These are phyloP conservation scores for Campoletis sonorensis DNA, from an alignment of 1,140 invertebrate genomes.

Conservation along the genomic window DNA sequence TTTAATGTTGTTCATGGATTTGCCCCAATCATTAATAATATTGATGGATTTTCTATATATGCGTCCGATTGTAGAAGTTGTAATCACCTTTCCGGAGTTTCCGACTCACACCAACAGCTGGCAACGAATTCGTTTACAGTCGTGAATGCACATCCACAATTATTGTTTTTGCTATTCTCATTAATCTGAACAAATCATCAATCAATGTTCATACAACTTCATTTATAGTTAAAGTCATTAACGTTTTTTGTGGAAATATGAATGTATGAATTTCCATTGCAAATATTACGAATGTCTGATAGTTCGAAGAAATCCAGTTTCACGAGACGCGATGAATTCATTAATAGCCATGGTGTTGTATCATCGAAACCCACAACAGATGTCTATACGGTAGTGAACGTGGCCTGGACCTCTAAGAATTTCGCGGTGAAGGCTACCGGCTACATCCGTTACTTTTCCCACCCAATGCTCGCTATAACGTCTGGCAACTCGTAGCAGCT, in stretches of 20 bases:
- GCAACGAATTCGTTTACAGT: too few relatives aligned
- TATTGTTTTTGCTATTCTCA: too few relatives aligned
- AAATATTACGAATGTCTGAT: background rate
- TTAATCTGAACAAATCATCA: too few relatives aligned
- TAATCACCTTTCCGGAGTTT: too few relatives aligned
- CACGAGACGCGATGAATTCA: background rate
- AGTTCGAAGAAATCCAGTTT: background rate
- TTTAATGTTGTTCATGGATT: too few relatives aligned
- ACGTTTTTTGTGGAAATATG: too few relatives aligned
- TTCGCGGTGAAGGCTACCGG: slow-evolving; percentile 13
- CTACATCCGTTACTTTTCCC: slow-evolving; percentile 3
- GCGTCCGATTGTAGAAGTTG: too few relatives aligned
- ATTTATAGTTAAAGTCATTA: too few relatives aligned
- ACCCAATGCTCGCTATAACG: background rate
- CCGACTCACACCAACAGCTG: too few relatives aligned
- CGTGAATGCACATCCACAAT: too few relatives aligned
- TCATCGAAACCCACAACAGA: background rate
- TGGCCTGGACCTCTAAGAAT: slow-evolving; percentile 13
- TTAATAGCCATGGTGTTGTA: background rate
- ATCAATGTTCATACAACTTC: background rate
- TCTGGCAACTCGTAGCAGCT: background rate
- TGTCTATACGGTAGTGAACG: background rate
- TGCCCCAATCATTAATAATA: too few relatives aligned
- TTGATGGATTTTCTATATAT: too few relatives aligned
- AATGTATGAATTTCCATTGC: background rate